Percentiles rank a stretch among this genome's conserved stretches.
Conservation (phyloP, 2,113 vertebrate species). For the Azemiops feae region DNA sequence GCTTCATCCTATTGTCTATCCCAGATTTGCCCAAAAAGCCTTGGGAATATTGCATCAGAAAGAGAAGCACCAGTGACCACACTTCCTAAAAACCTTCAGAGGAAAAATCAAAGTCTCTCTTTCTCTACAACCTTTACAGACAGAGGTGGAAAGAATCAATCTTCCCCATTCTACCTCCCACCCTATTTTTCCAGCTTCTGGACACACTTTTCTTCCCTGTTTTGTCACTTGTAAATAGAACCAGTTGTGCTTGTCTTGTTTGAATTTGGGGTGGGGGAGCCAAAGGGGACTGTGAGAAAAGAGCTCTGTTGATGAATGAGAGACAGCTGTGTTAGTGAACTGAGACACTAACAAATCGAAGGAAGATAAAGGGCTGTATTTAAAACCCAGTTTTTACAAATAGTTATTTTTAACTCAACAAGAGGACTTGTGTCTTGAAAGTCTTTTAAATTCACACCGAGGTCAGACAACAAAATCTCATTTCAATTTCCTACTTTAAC, state of each 20-base stretch:
- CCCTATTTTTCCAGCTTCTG: neutral
- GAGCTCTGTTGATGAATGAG: neutral
- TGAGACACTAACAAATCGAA: neutral
- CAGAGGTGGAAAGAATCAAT: neutral
- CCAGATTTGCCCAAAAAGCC: slow-evolving; percentile 65
- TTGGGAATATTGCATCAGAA: slow-evolving; percentile 75
- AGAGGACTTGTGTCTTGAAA: slow-evolving; percentile 3
- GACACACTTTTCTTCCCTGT: neutral
- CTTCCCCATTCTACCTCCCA: neutral
- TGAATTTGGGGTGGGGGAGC: neutral
- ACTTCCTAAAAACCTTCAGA: neutral
- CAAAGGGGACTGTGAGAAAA: neutral
- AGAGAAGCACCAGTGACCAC: slow-evolving; percentile 12
- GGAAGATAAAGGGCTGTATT: slow-evolving; percentile 28
- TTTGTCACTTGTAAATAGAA: slow-evolving; percentile 34
- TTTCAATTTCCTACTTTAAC: neutral
- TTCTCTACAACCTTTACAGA: neutral
- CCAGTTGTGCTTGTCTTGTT: slow-evolving; percentile 16
- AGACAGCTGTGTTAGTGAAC: neutral
- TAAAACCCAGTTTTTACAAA: slow-evolving; percentile 34
- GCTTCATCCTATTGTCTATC: slow-evolving; percentile 78
- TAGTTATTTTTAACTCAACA: slow-evolving; percentile 16
- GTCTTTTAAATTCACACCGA: neutral
- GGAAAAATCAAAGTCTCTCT: neutral
- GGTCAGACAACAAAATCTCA: neutral